phyloP scores from a whole-genome alignment of 2,888 invertebrate species.

The Acleris holmiana region DNA sequence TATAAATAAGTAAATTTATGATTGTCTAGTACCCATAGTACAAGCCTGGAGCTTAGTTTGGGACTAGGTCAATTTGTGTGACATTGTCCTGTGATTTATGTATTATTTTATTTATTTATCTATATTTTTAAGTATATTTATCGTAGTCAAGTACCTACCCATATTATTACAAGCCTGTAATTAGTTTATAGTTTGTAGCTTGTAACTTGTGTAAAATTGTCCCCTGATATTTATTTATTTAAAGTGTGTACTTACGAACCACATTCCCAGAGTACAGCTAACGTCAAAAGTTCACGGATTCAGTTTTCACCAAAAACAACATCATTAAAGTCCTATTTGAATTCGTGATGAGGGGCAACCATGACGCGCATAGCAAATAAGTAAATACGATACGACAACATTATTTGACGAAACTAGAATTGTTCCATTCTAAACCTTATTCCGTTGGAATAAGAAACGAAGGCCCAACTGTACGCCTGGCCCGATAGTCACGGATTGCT shows the following conservation, averaged over 20 bases:
- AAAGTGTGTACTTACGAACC: not conserved
- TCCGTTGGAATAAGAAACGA: conserved; percentile 39
- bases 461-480: conserved; percentile 32
- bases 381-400: conserved; percentile 41
- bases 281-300: conserved; percentile 38
- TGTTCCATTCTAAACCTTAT: conserved; percentile 41
- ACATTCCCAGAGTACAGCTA: not conserved
- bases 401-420: conserved; percentile 36
- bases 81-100: too few species aligned
- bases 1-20: too few species aligned
- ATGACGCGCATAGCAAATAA: conserved; percentile 58
- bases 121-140: too few species aligned
- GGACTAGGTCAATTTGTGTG: too few species aligned
- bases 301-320: conserved; percentile 51
- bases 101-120: too few species aligned
- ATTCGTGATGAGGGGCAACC: conserved; percentile 52
- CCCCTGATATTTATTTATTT: too few species aligned
- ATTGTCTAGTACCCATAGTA: too few species aligned
- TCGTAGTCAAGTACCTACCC: too few species aligned
- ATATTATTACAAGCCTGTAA: too few species aligned
- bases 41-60: too few species aligned
- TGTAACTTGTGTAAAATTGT: too few species aligned
- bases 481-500: conserved; percentile 46
- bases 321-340: conserved; percentile 61
- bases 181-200: too few species aligned